These are phyloP conservation scores for Acipenser transmontanus DNA, from an alignment of 2,797 vertebrate genomes.

Conservation along the genomic window DNA sequence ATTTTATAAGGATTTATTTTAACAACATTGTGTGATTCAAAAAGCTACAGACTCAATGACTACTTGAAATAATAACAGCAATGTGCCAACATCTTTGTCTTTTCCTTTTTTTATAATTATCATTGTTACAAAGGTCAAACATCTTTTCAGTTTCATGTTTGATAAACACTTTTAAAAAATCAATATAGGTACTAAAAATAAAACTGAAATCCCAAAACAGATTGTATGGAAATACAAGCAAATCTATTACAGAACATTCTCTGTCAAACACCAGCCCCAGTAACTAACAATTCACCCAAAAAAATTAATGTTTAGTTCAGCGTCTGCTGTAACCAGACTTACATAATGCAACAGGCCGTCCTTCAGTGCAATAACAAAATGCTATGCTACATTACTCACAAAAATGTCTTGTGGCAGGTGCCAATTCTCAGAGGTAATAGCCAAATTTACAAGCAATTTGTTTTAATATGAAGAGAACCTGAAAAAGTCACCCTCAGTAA, in stretches of 20 bases:
- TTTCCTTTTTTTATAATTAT: no score
- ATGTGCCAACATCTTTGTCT: no score
- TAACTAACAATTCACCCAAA: not conserved
- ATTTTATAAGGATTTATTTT: no score
- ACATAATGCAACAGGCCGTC: slow-evolving; percentile 59
- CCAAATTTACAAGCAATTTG: slow-evolving; percentile 62
- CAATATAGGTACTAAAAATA: no score
- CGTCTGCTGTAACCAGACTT: slow-evolving; percentile 18
- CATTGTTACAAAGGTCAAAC: no score
- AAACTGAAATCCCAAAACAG: not conserved
- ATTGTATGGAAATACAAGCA: not conserved
- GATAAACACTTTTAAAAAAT: no score
- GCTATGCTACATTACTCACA: slow-evolving; percentile 62
- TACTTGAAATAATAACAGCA: no score
- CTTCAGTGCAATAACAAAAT: slow-evolving; percentile 63
- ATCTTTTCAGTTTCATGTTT: no score
- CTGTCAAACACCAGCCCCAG: not conserved
- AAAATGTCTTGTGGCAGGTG: slow-evolving; percentile 48
- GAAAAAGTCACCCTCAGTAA: slow-evolving; percentile 29
- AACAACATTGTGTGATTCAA: no score
- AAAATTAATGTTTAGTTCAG: not conserved
- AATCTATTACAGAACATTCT: not conserved
- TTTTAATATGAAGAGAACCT: slow-evolving; percentile 49
- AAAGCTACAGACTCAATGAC: no score
- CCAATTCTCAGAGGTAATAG: slow-evolving; percentile 48